A percentile compares a stretch with the other conserved stretches of the same genome.
Evolutionary conservation across 2,113 vertebrate species (phyloP).

Genomic region (Aptenodytes patagonicus): DNA sequence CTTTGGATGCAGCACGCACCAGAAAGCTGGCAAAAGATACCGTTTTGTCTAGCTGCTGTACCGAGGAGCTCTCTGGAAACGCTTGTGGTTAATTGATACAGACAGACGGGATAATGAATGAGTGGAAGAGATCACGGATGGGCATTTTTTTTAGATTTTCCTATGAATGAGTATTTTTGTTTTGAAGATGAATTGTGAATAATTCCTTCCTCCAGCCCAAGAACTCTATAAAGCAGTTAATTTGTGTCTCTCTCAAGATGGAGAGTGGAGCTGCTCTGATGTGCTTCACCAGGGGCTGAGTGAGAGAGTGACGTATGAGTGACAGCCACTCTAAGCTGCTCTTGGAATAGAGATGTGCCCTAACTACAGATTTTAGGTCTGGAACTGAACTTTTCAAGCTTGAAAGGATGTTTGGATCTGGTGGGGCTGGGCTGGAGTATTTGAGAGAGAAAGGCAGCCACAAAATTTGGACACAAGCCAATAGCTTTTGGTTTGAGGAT

Average conservation of each 20-base stretch:
- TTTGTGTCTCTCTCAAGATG: not conserved
- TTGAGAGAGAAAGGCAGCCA: not conserved
- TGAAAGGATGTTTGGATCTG: conserved; percentile 14
- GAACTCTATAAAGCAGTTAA: not conserved
- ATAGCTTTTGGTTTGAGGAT: conserved; percentile 25
- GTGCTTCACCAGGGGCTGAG: not conserved
- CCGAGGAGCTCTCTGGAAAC: conserved; percentile 35
- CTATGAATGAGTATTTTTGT: conserved; percentile 31
- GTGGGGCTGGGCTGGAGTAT: not conserved
- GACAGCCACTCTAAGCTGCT: not conserved
- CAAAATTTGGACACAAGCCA: conserved; percentile 20
- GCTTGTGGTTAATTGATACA: not conserved
- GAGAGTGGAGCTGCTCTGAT: not conserved
- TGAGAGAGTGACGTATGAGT: not conserved
- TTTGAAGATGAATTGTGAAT: conserved; percentile 4
- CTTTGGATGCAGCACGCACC: not conserved
- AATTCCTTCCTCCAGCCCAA: not conserved
- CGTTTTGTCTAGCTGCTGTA: conserved; percentile 25
- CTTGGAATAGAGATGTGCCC: not conserved
- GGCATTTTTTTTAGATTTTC: not conserved
- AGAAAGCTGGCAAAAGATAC: conserved; percentile 14
- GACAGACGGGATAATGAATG: not conserved
- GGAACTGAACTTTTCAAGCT: not conserved
- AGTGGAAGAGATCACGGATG: not conserved
- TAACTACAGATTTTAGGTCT: not conserved